Evolutionary conservation across 1,140 invertebrate species (phyloP).

Genomic region (Episyrphus balteatus): DNA sequence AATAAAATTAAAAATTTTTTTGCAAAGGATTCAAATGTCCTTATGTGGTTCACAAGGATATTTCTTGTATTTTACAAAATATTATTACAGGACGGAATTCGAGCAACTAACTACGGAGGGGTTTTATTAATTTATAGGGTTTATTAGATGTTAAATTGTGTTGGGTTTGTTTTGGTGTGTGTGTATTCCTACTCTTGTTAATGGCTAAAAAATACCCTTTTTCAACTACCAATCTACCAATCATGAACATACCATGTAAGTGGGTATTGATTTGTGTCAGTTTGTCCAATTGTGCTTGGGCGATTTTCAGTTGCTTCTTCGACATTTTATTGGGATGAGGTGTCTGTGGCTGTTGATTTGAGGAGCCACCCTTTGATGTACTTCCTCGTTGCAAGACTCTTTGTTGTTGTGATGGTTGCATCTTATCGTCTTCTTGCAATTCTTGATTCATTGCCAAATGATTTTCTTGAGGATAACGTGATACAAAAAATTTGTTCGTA

Average conservation of each 20-base stretch:
- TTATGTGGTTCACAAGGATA: too few species aligned
- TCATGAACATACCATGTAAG: slow-evolving; percentile 60
- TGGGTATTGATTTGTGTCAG: slow-evolving; percentile 76
- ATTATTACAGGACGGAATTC: too few species aligned
- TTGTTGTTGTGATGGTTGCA: slow-evolving; percentile 1
- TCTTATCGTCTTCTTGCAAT: slow-evolving; percentile 19
- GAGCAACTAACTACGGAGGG: too few species aligned
- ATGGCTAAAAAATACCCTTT: too few species aligned
- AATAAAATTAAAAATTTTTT: too few species aligned
- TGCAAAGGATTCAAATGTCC: too few species aligned
- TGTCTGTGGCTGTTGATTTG: slow-evolving; percentile 25
- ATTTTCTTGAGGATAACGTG: not conserved
- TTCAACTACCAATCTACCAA: too few species aligned
- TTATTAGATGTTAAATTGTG: too few species aligned
- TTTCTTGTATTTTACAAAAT: too few species aligned
- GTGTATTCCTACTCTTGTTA: too few species aligned
- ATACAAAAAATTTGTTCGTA: not conserved
- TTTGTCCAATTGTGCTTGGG: slow-evolving; percentile 57
- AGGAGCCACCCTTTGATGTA: slow-evolving; percentile 35
- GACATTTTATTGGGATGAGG: slow-evolving; percentile 41
- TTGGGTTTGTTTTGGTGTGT: too few species aligned
- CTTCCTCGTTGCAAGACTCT: not conserved
- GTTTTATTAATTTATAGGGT: too few species aligned
- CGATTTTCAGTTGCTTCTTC: slow-evolving; percentile 48
- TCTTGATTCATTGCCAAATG: slow-evolving; percentile 24